A percentile compares a stretch with the other conserved stretches of the same genome.
These are phyloP conservation scores for Decapterus maruadsi DNA, from an alignment of 2,797 vertebrate genomes.

Conservation along the genomic window DNA sequence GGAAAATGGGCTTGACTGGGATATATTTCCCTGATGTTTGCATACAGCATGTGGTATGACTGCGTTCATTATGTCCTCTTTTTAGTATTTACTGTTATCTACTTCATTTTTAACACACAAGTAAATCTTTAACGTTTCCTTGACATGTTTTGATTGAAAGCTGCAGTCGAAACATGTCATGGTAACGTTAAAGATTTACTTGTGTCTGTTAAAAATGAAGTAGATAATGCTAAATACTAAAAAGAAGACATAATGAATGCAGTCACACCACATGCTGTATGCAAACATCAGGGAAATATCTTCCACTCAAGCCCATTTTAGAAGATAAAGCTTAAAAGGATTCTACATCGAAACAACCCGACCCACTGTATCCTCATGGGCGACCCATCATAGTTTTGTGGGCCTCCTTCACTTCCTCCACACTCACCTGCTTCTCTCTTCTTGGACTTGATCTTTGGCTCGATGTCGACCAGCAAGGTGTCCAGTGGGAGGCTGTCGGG, in stretches of 20 bases:
- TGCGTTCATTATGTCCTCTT: no score
- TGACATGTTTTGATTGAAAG: no score
- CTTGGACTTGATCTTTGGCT: slow-evolving; percentile 98
- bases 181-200: no score
- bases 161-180: no score
- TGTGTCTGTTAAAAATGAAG: no score
- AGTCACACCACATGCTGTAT: not conserved
- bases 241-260: no score
- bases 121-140: no score
- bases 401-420: not conserved
- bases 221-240: no score
- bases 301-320: not conserved
- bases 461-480: slow-evolving; percentile 96
- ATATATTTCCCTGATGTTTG: not conserved
- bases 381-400: not conserved
- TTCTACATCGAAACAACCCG: not conserved
- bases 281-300: not conserved
- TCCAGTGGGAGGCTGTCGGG: slow-evolving; percentile 98
- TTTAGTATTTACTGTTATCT: no score
- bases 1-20: not conserved
- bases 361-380: not conserved
- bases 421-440: slow-evolving; percentile 95
- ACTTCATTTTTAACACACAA: no score
- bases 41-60: not conserved
- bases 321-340: no score